phyloP scores from a whole-genome alignment of 1,140 invertebrate genomes.

The Protaetia brevitarsis region DNA sequence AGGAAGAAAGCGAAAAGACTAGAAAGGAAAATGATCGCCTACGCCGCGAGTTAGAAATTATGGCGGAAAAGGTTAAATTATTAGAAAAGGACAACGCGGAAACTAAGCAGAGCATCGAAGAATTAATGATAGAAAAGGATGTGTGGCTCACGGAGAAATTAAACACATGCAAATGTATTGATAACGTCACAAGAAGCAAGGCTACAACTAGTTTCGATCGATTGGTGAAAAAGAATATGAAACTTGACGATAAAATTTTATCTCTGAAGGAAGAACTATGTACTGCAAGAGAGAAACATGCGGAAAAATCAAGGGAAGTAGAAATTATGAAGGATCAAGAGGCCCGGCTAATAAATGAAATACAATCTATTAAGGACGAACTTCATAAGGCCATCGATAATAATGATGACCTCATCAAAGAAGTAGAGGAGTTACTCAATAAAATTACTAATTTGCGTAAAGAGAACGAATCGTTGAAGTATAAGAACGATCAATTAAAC shows the following conservation, averaged over 20 bases:
- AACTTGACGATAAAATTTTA: background rate
- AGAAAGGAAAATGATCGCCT: background rate
- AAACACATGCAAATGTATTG: background rate
- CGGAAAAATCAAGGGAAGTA: background rate
- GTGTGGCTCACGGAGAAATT: background rate
- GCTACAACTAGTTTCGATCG: background rate
- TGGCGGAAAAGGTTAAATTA: background rate
- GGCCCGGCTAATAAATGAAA: background rate
- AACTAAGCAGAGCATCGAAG: background rate
- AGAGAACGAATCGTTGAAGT: background rate
- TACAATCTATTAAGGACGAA: background rate
- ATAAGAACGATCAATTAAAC: background rate
- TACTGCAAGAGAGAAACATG: background rate
- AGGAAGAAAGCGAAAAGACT: background rate
- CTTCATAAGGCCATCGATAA: background rate
- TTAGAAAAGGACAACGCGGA: background rate
- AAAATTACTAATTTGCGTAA: background rate
- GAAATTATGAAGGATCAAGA: background rate
- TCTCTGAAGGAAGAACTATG: background rate
- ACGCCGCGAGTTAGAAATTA: background rate
- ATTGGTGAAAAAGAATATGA: background rate
- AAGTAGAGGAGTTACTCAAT: background rate
- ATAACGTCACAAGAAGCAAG: background rate
- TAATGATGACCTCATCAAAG: background rate
- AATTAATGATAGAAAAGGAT: slow-evolving; percentile 1